Base-by-base conservation (phyloP, 37 sponge, comb jelly and placozoan genomes). In the Oscarella lobularis region DNA sequence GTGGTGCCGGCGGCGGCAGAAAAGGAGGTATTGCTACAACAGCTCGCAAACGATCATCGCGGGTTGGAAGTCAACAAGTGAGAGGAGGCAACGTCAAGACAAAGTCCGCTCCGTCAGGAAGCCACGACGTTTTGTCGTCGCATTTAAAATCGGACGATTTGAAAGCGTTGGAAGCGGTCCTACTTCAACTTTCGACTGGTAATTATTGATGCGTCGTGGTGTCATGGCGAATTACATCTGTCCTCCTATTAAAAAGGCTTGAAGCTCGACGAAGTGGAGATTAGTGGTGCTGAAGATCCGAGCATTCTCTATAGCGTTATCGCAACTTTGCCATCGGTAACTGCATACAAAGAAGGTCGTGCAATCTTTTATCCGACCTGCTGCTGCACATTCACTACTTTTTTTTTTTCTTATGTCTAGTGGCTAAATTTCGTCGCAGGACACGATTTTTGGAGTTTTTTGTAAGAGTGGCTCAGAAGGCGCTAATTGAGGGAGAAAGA, bases 281-380 rank as follows among this genome's bases (percentile, higher is more conserved):
- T 94, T 37, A 87, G 84, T 31, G 95, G 95, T 31, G 86, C 86
- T 38, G 95, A 89, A 75, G 88, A 94, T 67, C 84, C 85, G 37
- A 82, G 76, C 33, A 33, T 94, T 27, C 81, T 94, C 33, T 84
- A 89, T 75, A 41, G 78, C 33, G 81, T 81, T 37, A 83, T 94
- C 1, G 81, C 83, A 54, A 78, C 74, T 33, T 55, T 79, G 76
- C 55, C 85, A 1, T 39, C 73, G 1, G 36, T 35, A 1, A 39
- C 38, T 0, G 90, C 95, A 14, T 77, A 94, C 81, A 89, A 81
- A 68, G 90, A 94, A 48, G 90, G 90, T 88, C n/a, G n/a, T n/a
- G n/a, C n/a, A n/a, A n/a, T n/a, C n/a, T n/a, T n/a, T n/a, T n/a
- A n/a, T n/a, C n/a, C n/a, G n/a, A n/a, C n/a, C n/a, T n/a, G n/a